phyloP scores from a whole-genome alignment of 2,113 vertebrate genomes.

The Psilopsiagon aurifrons region DNA sequence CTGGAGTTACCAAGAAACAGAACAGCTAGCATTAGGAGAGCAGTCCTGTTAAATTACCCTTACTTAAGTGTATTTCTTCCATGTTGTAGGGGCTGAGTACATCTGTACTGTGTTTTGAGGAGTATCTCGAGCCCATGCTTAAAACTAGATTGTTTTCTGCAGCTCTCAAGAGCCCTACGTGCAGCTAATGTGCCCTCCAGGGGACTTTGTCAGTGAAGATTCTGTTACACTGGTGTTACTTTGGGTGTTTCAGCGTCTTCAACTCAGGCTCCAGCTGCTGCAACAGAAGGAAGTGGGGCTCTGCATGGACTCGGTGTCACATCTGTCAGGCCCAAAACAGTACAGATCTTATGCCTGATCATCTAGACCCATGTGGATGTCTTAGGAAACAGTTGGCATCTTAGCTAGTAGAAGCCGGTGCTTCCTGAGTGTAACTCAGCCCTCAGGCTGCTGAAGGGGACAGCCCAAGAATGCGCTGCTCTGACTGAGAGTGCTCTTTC shows the following conservation, averaged over 20 bases:
- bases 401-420: neutral
- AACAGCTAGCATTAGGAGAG: neutral
- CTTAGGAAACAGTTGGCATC: neutral
- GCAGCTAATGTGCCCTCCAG: neutral
- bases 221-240: neutral
- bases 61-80: neutral
- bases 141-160: neutral
- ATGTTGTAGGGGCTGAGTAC: neutral
- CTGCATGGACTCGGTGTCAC: accelerated
- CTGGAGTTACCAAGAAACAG: neutral
- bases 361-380: neutral
- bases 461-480: neutral
- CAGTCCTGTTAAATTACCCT: neutral
- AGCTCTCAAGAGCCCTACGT: neutral
- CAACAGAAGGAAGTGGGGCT: neutral
- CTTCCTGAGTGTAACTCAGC: neutral
- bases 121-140: neutral
- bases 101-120: neutral
- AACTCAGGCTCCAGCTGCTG: neutral
- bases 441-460: neutral
- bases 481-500: neutral
- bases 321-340: neutral
- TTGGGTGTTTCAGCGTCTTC: neutral
- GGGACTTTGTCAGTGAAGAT: neutral
- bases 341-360: neutral